Base-by-base conservation (phyloP, 2,888 invertebrate genomes). In the Ochropacha duplaris region DNA sequence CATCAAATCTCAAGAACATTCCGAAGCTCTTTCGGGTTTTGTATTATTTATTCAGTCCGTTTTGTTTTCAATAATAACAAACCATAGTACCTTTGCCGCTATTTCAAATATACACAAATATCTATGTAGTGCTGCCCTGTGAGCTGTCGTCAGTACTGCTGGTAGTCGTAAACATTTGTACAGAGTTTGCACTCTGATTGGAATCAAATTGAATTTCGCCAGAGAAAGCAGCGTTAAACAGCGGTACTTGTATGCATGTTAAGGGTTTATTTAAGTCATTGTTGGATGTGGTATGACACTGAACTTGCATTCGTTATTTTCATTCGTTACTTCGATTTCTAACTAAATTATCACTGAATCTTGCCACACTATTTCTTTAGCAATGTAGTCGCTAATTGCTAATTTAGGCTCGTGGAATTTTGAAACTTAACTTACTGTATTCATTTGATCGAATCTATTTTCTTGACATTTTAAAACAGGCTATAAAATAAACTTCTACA, bases 211-310 rank as follows among this genome's bases (percentile, higher is more conserved):
- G 65, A 68, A 73, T 77, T 76, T 78, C 74, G 65, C 71, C 52
- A 60, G 79, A 72, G 83, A 83, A 83, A 82, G 79, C 69, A 54
- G 57, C 58, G 56, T 64, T 60, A 62, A 69, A 64, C 62, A 65
- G 63, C 69, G 65, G 69, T 22, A 34, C 31, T 52, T 19, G 31
- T 34, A 31, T 31, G 22, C 31, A 31, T 52, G 34, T 31, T 26
- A 34, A 52, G 52, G 52, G 52, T 31, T 52, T 52, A 31, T 52
- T 31, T 22, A 31, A 52, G 19, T 31, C 52, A 19, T 34, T 31
- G 19, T 52, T 34, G 11, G 52, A 52, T 52, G 28, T 51, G 52
- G 52, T 44, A 44, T 44, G 44, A 44, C 44, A 44, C 19, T 44
- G 19, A 44, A 44, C 19, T 44, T 44, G 44, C 44, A 16, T 39